Base-by-base conservation (phyloP, 2,113 vertebrate genomes). In the Centropus unirufus region DNA sequence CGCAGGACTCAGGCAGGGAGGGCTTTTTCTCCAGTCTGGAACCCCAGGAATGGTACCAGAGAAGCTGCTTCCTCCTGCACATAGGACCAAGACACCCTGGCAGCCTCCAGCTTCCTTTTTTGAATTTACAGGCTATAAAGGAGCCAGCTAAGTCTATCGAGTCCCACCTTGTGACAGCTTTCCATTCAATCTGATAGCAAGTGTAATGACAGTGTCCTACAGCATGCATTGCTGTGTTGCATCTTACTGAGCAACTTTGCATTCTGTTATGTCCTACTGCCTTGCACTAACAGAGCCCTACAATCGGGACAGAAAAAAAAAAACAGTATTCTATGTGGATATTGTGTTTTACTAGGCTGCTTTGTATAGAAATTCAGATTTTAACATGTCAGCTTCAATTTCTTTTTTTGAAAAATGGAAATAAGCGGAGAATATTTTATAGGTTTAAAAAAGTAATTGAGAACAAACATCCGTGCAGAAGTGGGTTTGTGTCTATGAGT, bases 271-370 rank as follows among this genome's bases (percentile, higher is more conserved):
- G 47, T 61, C 5, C 5, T 91, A 7, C 89, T 69, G 62, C 93
- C 62, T 78, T 75, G 51, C 79, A 40, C 89, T 93, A 67, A 59
- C 72, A 92, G 96, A 88, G 69, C 76, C 59, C 81, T 85, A 77
- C 83, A 82, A 78, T 51, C 6, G 36, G 83, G 77, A 89, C 86
- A 88, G 80, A 44, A 90, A 90, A 92, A 91, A 83, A 77, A 36
- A 36, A 36, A 36, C 95, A 95, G 93, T 90, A 75, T 79, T 4
- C 74, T 90, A 72, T 61, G 85, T 89, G 85, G 89, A 88, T 97
- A 87, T 90, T 97, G 94, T 95, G 80, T 96, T 96, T 93, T 93
- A 95, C 89, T 84, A 72, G 91, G 59, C 66, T 83, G 92, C 88
- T 94, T 83, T 91, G 52, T 96, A 81, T 85, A 88, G 96, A 87